phyloP scores from a whole-genome alignment of 2,888 invertebrate genomes.

The Fabriciana adippe region DNA sequence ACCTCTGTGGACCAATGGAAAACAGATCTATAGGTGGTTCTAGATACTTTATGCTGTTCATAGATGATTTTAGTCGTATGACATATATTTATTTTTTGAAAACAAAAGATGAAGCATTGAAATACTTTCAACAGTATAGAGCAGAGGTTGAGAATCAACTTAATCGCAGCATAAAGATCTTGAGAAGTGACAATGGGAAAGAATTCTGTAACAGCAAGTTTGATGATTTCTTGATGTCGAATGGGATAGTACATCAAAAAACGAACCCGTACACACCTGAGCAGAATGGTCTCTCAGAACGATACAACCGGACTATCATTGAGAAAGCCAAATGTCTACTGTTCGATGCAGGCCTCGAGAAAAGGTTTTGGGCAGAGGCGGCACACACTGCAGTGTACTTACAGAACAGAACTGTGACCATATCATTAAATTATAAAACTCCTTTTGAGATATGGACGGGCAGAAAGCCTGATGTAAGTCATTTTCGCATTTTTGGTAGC shows the following conservation, averaged over 20 bases:
- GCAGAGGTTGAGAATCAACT: constrained; percentile 6
- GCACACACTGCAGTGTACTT: constrained; percentile 26
- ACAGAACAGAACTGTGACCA: constrained; percentile 19
- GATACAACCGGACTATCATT: constrained; percentile 38
- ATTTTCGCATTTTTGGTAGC: constrained; percentile 35
- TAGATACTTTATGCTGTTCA: too few species aligned
- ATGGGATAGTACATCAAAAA: too few species aligned
- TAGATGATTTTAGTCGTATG: neutral
- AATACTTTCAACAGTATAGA: neutral
- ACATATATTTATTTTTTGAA: constrained; percentile 1
- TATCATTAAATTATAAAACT: constrained; percentile 17
- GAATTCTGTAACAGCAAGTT: constrained; percentile 11
- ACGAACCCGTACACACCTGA: constrained; percentile 7
- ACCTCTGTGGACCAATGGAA: too few species aligned
- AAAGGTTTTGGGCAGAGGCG: constrained; percentile 27
- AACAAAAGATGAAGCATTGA: neutral
- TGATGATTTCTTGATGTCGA: too few species aligned
- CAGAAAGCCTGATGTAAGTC: constrained; percentile 32
- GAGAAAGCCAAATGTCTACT: constrained; percentile 38
- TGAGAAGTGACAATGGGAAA: constrained; percentile 25
- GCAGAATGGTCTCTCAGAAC: constrained; percentile 40
- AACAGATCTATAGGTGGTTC: too few species aligned
- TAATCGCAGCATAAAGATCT: constrained; percentile 23
- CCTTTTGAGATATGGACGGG: constrained; percentile 20
- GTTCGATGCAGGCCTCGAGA: constrained; percentile 19